Conservation (phyloP, 2,797 vertebrate species). For the Myotis vivesi region DNA sequence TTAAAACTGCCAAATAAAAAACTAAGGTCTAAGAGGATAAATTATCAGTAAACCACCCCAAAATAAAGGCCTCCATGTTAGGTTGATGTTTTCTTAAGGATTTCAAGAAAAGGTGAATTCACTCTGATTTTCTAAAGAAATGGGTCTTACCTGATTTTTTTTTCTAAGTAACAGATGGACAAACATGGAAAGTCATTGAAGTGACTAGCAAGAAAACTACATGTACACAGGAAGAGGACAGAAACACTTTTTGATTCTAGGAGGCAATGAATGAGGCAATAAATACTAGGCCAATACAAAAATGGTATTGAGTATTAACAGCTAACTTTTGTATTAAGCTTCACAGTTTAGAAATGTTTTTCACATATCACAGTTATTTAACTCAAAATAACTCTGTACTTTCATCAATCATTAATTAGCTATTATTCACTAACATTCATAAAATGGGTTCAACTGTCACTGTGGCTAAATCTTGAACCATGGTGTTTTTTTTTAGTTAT, state of each 20-base stretch:
- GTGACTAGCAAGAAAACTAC: neutral
- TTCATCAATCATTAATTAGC: conserved; percentile 13
- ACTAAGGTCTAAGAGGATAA: neutral
- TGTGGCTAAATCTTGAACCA: neutral
- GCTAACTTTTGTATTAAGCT: neutral
- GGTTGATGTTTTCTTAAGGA: conserved; percentile 26
- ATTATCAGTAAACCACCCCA: neutral
- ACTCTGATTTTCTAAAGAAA: conserved; percentile 60
- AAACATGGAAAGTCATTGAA: conserved; percentile 17
- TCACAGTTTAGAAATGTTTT: neutral
- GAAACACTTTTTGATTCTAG: neutral
- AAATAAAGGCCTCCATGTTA: conserved; percentile 31
- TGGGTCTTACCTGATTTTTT: neutral
- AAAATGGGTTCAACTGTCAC: neutral
- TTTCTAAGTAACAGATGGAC: neutral
- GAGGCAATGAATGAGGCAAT: neutral
- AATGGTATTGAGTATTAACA: neutral
- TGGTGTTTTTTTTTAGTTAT: neutral
- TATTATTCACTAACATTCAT: conserved; percentile 6
- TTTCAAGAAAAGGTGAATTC: conserved; percentile 44
- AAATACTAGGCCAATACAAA: neutral
- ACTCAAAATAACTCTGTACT: neutral
- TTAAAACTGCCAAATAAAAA: conserved; percentile 42
- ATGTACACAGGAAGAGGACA: neutral
- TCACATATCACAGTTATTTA: neutral